These are phyloP conservation scores for Hirundichthys speculiger DNA, from an alignment of 2,113 vertebrate genomes.

Conservation along the genomic window DNA sequence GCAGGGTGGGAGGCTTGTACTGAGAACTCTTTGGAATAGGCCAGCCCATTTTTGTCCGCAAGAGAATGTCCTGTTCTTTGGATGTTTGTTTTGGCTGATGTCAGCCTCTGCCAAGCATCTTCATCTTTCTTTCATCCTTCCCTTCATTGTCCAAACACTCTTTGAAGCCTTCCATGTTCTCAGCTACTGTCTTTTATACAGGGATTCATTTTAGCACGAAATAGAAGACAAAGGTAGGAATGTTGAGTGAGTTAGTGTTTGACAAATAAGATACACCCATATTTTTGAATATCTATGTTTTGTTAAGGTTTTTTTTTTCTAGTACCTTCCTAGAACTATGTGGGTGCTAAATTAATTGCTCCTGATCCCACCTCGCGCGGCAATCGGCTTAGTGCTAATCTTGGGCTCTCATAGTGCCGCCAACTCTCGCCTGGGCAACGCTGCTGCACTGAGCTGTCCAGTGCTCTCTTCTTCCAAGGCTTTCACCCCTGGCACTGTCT, in stretches of 20 bases:
- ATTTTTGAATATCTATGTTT: conserved; percentile 35
- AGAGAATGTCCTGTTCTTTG: conserved; percentile 78
- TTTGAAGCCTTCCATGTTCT: conserved; percentile 53
- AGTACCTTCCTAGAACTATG: conserved; percentile 69
- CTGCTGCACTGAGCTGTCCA: conserved; percentile 43
- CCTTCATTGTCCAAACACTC: conserved; percentile 35
- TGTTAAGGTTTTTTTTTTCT: conserved; percentile 53
- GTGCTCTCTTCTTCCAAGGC: conserved; percentile 45
- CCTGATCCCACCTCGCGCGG: conserved; percentile 70
- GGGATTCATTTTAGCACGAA: conserved; percentile 16
- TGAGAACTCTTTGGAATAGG: conserved; percentile 56
- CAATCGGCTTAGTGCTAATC: conserved; percentile 79
- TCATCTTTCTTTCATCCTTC: conserved; percentile 61
- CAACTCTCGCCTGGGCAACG: conserved; percentile 54
- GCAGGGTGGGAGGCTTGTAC: conserved; percentile 48
- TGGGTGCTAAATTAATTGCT: conserved; percentile 78
- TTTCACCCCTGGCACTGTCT: conserved; percentile 44
- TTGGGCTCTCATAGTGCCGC: conserved; percentile 63
- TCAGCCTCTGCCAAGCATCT: conserved; percentile 60
- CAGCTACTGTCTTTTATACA: conserved; percentile 17
- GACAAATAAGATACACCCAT: conserved; percentile 21
- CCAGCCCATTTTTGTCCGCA: conserved; percentile 56
- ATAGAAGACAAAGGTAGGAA: conserved; percentile 17
- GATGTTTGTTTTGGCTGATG: conserved; percentile 77
- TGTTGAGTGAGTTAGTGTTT: conserved; percentile 42